Base-by-base conservation (phyloP, 2,888 invertebrate species). In the Galeopsomyia nigrocyanea region DNA sequence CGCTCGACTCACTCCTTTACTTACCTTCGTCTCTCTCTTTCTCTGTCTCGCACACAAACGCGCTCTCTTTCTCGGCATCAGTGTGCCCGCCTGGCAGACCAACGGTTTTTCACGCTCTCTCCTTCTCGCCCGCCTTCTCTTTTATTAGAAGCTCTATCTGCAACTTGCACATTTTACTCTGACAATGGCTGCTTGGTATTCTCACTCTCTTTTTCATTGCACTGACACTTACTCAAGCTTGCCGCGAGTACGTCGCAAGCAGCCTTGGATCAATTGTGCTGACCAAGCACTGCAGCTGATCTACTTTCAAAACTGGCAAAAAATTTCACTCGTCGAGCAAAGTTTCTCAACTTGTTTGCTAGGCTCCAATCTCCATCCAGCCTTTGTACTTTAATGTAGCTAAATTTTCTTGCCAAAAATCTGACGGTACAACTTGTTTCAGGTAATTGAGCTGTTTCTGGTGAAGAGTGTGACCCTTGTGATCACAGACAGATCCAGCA, bases 371-470 rank as follows among this genome's bases (percentile, higher is more conserved):
- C 7, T 17, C 53, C 19, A 53, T 26, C 26, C 3, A n/a, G 17
- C 13, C 19, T 6, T 51, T n/a, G 10, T 51, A 19, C 13, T n/a
- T 53, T n/a, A n/a, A 19, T 53, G 26, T 9, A 19, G 17, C 51
- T 17, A 17, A 5, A 17, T 53, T 9, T 51, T 16, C 13, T 17
- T n/a, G 19, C 53, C 26, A 26, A 17, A 7, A n/a, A 9, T 19
- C 5, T 53, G n/a, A 53, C 7, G 17, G 17, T 57, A 7, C 7
- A 10, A 31, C n/a, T 16, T 75, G 77, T 87, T 86, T 5, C 88
- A 92, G 92, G 88, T 86, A 68, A 88, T 91, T 77, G 92, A 92
- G 82, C 87, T 89, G 76, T 91, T 91, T 86, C 87, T 92, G 77
- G 88, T 90, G 51, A 87, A 88, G 65, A 90, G 89, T 63, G 91